phyloP scores from a whole-genome alignment of 2,113 vertebrate species.

The Albula glossodonta region DNA sequence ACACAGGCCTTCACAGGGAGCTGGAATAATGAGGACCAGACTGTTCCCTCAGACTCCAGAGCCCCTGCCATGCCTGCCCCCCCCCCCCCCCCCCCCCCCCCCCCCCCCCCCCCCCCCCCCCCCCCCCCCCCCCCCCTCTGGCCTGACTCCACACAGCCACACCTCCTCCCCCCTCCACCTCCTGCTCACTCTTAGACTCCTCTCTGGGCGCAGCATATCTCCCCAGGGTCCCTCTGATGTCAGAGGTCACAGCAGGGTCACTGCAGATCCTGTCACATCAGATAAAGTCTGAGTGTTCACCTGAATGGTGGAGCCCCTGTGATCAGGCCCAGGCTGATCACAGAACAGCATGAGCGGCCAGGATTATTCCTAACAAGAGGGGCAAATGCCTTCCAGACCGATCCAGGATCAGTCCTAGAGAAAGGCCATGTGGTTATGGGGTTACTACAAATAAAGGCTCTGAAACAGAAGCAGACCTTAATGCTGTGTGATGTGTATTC shows the following conservation, averaged over 20 bases:
- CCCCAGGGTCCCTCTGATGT: constrained; percentile 34
- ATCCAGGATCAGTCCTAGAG: too few species aligned
- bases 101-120: neutral
- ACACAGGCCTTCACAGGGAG: constrained; percentile 41
- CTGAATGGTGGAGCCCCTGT: neutral
- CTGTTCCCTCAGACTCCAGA: constrained; percentile 28
- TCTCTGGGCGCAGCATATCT: constrained; percentile 64
- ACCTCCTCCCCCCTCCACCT: constrained; percentile 43
- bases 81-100: constrained; percentile 37
- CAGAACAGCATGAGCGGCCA: neutral
- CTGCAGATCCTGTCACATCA: neutral
- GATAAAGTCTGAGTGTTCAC: neutral
- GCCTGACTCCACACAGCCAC: constrained; percentile 26
- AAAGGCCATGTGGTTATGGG: too few species aligned
- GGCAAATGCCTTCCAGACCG: too few species aligned
- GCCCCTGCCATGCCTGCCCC: constrained; percentile 43
- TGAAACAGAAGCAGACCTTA: too few species aligned
- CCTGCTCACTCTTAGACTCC: constrained; percentile 55
- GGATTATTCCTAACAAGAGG: too few species aligned
- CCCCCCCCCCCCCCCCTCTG: constrained; percentile 24
- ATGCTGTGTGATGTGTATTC: too few species aligned
- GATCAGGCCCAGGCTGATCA: neutral
- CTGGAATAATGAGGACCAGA: constrained; percentile 44
- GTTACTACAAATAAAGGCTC: too few species aligned
- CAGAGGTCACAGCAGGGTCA: neutral